Evolutionary conservation across 2,797 vertebrate species (phyloP).

Genomic region (Cynopterus sphinx): DNA sequence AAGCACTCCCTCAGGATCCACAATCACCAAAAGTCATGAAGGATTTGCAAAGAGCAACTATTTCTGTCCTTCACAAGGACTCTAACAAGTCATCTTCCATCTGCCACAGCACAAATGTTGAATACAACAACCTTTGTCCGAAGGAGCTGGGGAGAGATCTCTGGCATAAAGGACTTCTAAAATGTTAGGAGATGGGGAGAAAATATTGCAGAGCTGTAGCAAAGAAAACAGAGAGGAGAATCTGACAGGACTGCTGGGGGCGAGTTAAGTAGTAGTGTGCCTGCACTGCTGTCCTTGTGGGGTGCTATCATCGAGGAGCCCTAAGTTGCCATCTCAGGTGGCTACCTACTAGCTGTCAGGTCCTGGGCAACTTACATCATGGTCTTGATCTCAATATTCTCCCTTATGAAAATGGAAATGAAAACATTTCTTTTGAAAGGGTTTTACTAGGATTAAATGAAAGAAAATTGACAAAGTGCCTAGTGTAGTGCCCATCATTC

Average conservation of each 20-base stretch:
- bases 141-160: background rate
- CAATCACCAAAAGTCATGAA: background rate
- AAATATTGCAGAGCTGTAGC: background rate
- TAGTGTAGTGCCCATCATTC: background rate
- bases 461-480: background rate
- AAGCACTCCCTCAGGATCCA: background rate
- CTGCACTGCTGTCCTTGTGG: no score
- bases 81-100: no score
- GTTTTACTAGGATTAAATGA: background rate
- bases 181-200: background rate
- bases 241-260: background rate
- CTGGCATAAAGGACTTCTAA: background rate
- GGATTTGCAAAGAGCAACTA: background rate
- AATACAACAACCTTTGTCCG: background rate
- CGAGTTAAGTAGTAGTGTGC: background rate
- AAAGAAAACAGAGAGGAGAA: background rate
- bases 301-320: background rate
- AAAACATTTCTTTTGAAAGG: background rate
- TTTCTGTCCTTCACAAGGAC: background rate
- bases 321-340: background rate
- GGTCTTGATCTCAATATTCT: background rate
- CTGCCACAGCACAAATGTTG: background rate
- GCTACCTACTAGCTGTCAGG: background rate
- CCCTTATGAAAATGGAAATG: background rate
- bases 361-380: background rate